Base-by-base conservation (phyloP, 1,140 invertebrate genomes). In the Melitaea cinxia region DNA sequence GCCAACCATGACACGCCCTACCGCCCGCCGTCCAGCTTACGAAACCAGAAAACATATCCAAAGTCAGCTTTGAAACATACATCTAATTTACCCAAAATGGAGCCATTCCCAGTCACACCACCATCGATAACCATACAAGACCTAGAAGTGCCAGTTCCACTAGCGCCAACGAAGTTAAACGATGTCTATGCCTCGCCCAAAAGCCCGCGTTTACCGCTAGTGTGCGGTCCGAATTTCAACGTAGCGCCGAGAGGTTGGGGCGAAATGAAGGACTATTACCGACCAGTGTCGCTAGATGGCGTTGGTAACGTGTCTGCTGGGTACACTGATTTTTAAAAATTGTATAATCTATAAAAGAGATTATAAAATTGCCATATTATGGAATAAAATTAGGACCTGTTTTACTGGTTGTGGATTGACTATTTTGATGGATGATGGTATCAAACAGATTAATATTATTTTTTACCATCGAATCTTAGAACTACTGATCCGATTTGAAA, bases 161-260 rank as follows among this genome's bases (percentile, higher is more conserved):
- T 90, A 21, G 91, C 92, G 0, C 83, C 88, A n/a, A 89, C 88
- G 0, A 92, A 88, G 58, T 47, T 91, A 33, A 91, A 89, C 50
- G 86, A 91, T 69, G 81, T 88, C 9, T 91, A 88, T 54, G 85
- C 83, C 17, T 79, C 91, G 4, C 89, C 89, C 0, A 73, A 83
- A 39, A 88, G 85, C 52, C 83, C 88, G 14, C 81, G 82, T 4
- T 55, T 84, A 19, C 80, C 85, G 10, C 73, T 89, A 2, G 88
- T 90, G 52, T 83, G 57, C 55, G 91, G 83, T 23, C 92, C 92
- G 33, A 96, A 95, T 70, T 96, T 96, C 82, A 97, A 96, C 70
- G 96, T 95, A 0, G 95, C 95, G 23, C 95, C 96, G n/a, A 92
- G 95, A 56, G 95, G 95, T 4, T 97, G 96, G 96, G 92, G 94